Evolutionary conservation across 1,140 invertebrate species (phyloP), one percentile per base, ranked within the genome.

Genomic region (Diorhabda carinulata): DNA sequence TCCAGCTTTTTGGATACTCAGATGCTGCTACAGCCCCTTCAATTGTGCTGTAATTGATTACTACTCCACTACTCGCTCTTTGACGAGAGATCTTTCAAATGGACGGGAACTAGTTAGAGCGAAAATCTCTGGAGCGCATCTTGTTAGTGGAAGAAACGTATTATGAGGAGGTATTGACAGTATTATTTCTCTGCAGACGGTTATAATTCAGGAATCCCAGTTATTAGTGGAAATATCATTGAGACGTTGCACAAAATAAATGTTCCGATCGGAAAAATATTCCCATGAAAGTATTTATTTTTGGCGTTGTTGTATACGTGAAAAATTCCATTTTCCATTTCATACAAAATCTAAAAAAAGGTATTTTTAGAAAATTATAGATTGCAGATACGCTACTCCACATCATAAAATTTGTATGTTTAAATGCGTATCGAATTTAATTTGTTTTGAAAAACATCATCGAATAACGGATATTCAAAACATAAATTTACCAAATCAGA

Each of bases 1-100:
- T 44, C 45, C 41, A 60, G 65, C 65, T 60, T 67, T 60, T 59
- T 41, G 57, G 42, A 60, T 67, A 60, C 65, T 67, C 60, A 67
- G 42, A 41, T 61, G 59, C 59, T 41, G 25, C 59, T 41, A 8
- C 3, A 25, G 42, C 10, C 47, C 47, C 42, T 61, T 61, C 59
- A 61, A 61, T 61, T 61, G 59, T 61, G 9, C 59, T 40, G 42
- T 61, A 61, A 25, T 43, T 61, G 59, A 61, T 61, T 61, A 43
- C 47, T 52, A 52, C 47, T 52, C 47, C 47, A 52, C 47, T 52
- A 52, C 6, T 52, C 47, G 47, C 47, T 52, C 47, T 52, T 52
- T 52, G 47, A n/a, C 47, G 4, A 52, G n/a, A 52, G 47, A 52
- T 52, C 47, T 52, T n/a, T 52, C 47, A 52, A 52, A 52, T 52